Evolutionary conservation across 2,797 vertebrate species (phyloP).

Genomic region (Notoglanidium macrostoma): DNA sequence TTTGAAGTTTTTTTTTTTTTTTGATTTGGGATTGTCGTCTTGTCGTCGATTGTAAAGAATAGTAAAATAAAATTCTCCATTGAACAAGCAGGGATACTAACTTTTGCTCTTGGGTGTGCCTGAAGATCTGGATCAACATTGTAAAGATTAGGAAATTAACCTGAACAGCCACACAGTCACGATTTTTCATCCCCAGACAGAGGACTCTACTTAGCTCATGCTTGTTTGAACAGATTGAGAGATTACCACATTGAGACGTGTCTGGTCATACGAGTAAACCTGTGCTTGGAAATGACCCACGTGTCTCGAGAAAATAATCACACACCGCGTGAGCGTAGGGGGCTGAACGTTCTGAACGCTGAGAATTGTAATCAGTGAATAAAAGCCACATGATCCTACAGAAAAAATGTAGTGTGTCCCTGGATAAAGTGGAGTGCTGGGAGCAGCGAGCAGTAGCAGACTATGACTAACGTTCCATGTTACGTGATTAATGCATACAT

Average conservation of each 20-base stretch:
- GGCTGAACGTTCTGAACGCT: not conserved
- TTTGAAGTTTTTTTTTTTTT: not conserved
- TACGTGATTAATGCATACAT: not conserved
- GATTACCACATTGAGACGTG: constrained; percentile 3
- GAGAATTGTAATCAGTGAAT: constrained; percentile 14
- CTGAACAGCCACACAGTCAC: not conserved
- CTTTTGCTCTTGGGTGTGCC: not conserved
- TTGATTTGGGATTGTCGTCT: not conserved
- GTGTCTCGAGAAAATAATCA: constrained; percentile 22
- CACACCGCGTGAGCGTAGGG: not conserved
- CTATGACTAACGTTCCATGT: not conserved
- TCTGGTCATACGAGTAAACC: not conserved
- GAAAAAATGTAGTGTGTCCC: not conserved
- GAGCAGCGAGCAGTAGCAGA: constrained; percentile 39
- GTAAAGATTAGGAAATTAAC: not conserved
- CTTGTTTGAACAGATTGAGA: constrained; percentile 24
- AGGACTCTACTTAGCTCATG: not conserved
- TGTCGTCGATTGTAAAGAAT: not conserved
- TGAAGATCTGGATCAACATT: not conserved
- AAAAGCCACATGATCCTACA: not conserved
- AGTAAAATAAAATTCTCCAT: not conserved
- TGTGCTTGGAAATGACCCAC: constrained; percentile 13
- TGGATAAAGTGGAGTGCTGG: not conserved
- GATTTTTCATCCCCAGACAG: not conserved
- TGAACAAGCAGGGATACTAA: not conserved